These are phyloP conservation scores for Sycobia sp. DNA, from an alignment of 1,140 invertebrate genomes.

Conservation along the genomic window DNA sequence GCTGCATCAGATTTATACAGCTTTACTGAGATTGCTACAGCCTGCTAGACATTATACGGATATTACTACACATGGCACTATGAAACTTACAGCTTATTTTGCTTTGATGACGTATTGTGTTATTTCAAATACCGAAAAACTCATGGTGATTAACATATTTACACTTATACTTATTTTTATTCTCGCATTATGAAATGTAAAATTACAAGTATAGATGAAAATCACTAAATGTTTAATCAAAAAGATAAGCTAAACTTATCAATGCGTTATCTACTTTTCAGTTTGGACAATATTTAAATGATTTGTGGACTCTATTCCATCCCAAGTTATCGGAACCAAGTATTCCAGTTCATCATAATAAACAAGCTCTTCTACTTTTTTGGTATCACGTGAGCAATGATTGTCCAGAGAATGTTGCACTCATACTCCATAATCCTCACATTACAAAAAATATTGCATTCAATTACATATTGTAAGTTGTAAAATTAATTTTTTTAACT, in stretches of 20 bases:
- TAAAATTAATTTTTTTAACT: conserved; percentile 12
- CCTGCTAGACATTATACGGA: conserved; percentile 84
- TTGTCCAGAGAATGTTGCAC: conserved; percentile 89
- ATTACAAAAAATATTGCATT: conserved; percentile 93
- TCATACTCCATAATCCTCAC: conserved; percentile 81
- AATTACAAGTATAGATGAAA: too few species aligned
- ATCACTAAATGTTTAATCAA: too few species aligned
- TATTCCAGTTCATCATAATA: conserved; percentile 93
- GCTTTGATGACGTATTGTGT: conserved; percentile 88
- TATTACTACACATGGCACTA: conserved; percentile 82
- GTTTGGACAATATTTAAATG: conserved; percentile 87
- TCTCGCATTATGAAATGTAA: too few species aligned
- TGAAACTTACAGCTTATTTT: conserved; percentile 91
- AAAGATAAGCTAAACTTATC: too few species aligned
- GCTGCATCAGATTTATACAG: conserved; percentile 84
- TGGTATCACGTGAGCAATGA: conserved; percentile 92
- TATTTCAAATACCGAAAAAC: conserved; percentile 85
- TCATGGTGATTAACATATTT: conserved; percentile 72
- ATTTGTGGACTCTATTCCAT: conserved; percentile 93
- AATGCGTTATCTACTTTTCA: conserved; percentile 49
- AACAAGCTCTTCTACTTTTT: conserved; percentile 88
- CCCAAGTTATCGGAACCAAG: conserved; percentile 93
- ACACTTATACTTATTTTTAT: not conserved
- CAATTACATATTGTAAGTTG: conserved; percentile 95
- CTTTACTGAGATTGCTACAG: conserved; percentile 77